phyloP scores from a whole-genome alignment of 1,140 invertebrate genomes.

The Rhizoglyphus robini region DNA sequence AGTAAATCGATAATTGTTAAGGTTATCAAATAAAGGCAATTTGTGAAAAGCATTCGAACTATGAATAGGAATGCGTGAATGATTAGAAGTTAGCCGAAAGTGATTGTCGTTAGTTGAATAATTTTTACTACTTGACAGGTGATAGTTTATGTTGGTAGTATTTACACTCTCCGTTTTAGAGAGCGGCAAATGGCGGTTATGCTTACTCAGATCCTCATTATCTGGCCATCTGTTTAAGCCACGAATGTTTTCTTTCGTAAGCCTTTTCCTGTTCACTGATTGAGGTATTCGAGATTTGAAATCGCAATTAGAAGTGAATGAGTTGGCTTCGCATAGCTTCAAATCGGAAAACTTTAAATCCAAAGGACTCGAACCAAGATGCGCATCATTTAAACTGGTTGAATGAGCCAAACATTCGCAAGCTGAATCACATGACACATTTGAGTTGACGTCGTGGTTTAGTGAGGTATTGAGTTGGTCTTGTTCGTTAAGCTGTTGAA shows the following conservation, averaged over 20 bases:
- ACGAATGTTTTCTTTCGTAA: neutral
- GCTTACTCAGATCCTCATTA: constrained; percentile 7
- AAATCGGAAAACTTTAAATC: neutral
- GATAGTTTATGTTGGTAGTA: neutral
- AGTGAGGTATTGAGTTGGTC: neutral
- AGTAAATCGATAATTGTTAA: too few relatives aligned
- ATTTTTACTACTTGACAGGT: neutral
- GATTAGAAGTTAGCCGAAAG: too few relatives aligned
- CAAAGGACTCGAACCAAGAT: neutral
- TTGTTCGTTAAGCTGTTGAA: neutral
- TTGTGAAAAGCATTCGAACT: too few relatives aligned
- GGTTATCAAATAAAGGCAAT: too few relatives aligned
- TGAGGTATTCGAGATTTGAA: constrained; percentile 1
- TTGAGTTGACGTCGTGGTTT: neutral
- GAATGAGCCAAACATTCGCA: neutral
- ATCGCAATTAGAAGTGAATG: neutral
- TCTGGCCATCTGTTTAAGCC: constrained; percentile 4
- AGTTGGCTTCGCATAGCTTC: neutral
- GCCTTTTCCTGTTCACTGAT: neutral
- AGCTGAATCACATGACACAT: neutral
- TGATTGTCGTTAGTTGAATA: neutral
- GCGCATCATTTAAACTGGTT: neutral
- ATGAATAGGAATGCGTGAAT: too few relatives aligned
- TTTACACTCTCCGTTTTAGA: neutral
- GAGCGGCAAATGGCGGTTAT: neutral